These are phyloP conservation scores for Philereme transversata DNA, from an alignment of 2,888 invertebrate genomes.

Conservation along the genomic window DNA sequence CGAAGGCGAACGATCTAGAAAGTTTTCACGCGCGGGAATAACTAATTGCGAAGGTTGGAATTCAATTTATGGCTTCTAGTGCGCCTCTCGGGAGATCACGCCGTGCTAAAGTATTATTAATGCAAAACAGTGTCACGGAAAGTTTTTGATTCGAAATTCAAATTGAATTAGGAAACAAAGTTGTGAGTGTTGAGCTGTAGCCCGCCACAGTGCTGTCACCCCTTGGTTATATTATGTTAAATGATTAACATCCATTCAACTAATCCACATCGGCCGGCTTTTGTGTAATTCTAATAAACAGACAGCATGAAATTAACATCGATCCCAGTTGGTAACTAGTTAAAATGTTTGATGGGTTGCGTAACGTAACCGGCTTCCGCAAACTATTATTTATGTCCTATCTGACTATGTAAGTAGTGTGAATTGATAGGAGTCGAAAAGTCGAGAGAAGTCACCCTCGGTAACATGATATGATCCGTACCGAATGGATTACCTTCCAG, in stretches of 20 bases:
- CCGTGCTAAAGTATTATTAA: constrained; percentile 81
- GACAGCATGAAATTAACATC: constrained; percentile 35
- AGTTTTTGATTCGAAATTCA: constrained; percentile 83
- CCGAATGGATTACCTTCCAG: constrained; percentile 75
- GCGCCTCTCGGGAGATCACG: constrained; percentile 80
- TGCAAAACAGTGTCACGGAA: constrained; percentile 84
- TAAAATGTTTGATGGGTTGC: constrained; percentile 13
- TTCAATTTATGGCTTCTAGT: constrained; percentile 84
- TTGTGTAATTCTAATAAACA: constrained; percentile 37
- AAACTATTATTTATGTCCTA: constrained; percentile 11
- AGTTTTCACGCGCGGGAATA: constrained; percentile 84
- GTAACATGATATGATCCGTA: constrained; percentile 72
- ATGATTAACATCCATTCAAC: constrained; percentile 59
- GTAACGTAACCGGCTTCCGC: constrained; percentile 2
- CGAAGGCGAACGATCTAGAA: constrained; percentile 84
- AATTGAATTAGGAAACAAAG: constrained; percentile 82
- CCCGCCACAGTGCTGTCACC: constrained; percentile 66
- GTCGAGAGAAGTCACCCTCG: constrained; percentile 63
- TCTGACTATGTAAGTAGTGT: constrained; percentile 30
- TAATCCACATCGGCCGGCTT: constrained; percentile 34
- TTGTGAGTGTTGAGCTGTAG: constrained; percentile 70
- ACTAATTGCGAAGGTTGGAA: constrained; percentile 84
- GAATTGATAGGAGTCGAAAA: constrained; percentile 47
- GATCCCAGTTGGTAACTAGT: constrained; percentile 21
- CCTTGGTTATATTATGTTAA: constrained; percentile 58